Base-by-base conservation (phyloP, 2,797 vertebrate genomes). In the Sarcophilus harrisii region DNA sequence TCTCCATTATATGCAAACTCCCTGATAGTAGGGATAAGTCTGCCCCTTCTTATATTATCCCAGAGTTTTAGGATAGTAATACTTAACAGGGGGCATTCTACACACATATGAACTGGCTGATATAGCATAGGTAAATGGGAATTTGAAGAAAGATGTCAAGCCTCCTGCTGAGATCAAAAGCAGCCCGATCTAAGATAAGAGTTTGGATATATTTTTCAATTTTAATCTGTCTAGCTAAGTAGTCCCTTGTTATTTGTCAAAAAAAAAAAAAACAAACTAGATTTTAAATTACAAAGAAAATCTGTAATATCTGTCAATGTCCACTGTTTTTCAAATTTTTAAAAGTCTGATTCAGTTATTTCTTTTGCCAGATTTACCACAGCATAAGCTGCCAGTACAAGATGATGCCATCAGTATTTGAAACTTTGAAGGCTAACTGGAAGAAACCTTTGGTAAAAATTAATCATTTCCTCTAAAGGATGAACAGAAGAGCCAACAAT, bases 381-480 rank as follows among this genome's bases (percentile, higher is more conserved):
- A 91, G 93, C 49, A 94, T 73, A 92, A 95, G 91, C 91, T 96
- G 94, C 94, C 96, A 96, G 62, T 58, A 89, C 49, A 91, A 92
- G 94, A 87, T 54, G 94, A 95, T 93, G 96, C 95, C 95, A 97
- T 97, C 73, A 13, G 54, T 93, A 95, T 95, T 92, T 93, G 94
- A 97, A 95, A 92, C 91, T 96, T 90, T 96, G 96, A 96, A 96
- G 95, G 93, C 59, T 94, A 93, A 94, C 92, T 97, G 95, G 73
- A 12, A 45, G 73, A 45, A 81, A 96, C 90, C 92, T 96, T 94
- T 57, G 92, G 91, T 32, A 54, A 89, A 66, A 18, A 5, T 96
- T 97, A 97, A 92, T 96, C 92, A 62, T 91, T 96, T 97, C 95
- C 95, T 97, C 94, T 96, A 94, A 95, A 90, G 54, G 73, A 45